Evolutionary conservation across 2,113 vertebrate species (phyloP), one percentile per base, ranked within the genome.

Genomic region (Acrocephalus kingi): DNA sequence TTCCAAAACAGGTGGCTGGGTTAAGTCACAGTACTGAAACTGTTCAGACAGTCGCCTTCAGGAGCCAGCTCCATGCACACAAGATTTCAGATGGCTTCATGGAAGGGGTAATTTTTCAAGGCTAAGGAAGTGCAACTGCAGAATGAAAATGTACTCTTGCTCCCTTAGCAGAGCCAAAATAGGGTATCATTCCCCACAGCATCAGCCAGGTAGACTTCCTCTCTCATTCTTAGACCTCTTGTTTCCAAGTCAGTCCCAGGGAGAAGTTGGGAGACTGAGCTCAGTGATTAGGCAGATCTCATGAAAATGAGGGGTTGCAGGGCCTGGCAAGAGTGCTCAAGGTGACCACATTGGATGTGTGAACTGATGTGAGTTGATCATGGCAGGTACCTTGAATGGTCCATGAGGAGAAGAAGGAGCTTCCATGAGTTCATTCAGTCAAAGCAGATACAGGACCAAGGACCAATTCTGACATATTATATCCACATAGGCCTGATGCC

Each of bases 11-110:
- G 27, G 10, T 25, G 22, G 2, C 13, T 55, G 59, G 15, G 22
- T 78, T 84, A 78, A 88, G 67, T 20, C 25, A 41, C 30, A 48
- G n/a, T 13, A 46, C 54, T 43, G 3, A 4, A 66, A 28, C 52
- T 35, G 51, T 52, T 25, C 5, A 14, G 33, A 31, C 2, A 3
- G 28, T 72, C 0, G 0, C 14, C 11, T 61, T 49, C 18, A 43
- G 35, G 41, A 62, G 51, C 15, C 51, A 17, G 15, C 37, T 74
- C 20, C 33, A 31, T 1, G 2, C 23, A n/a, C 24, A 23, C 48
- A 45, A 48, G 43, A 5, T 56, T 89, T 89, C 61, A 63, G 20
- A 28, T 52, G 51, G 27, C 51, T 52, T 52, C 51, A n/a, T 39
- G 43, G 59, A 61, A 61, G 27, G 20, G 6, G 5, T 56, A 4